A percentile compares a stretch with the other conserved stretches of the same genome.
phyloP scores from a whole-genome alignment of 2,797 vertebrate species.

The Leptodactylus fallax region DNA sequence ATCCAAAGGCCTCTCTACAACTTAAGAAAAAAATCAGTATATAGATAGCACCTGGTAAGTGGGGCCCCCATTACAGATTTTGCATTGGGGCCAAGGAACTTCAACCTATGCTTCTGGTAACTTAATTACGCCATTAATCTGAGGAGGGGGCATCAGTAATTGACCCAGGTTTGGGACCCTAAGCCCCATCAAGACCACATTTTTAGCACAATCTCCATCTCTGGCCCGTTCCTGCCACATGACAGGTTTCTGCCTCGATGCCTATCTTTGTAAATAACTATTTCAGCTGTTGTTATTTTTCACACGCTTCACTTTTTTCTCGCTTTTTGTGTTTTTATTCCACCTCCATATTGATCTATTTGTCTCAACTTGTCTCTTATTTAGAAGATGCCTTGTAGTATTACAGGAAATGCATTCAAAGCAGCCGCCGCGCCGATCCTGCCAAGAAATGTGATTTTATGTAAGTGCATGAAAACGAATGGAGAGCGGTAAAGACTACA shows the following conservation, averaged over 20 bases:
- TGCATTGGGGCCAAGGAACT: too few species aligned
- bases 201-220: background rate
- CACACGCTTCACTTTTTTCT: constrained; percentile 13
- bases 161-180: too few species aligned
- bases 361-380: constrained; percentile 33
- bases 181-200: too few species aligned
- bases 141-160: too few species aligned
- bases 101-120: too few species aligned
- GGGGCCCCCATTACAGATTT: too few species aligned
- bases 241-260: background rate
- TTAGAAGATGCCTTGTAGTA: background rate
- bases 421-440: background rate
- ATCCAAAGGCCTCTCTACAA: too few species aligned
- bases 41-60: too few species aligned
- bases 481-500: background rate
- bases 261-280: background rate
- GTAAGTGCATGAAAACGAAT: background rate
- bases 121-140: too few species aligned
- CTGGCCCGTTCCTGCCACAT: too few species aligned
- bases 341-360: constrained; percentile 32
- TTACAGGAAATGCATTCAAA: constrained; percentile 11
- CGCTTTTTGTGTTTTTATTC: background rate
- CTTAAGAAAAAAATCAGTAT: too few species aligned
- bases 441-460: background rate
- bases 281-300: background rate